Percentiles rank a stretch among this genome's conserved stretches.
phyloP scores from a whole-genome alignment of 2,888 invertebrate species.

The Cabera pusaria region DNA sequence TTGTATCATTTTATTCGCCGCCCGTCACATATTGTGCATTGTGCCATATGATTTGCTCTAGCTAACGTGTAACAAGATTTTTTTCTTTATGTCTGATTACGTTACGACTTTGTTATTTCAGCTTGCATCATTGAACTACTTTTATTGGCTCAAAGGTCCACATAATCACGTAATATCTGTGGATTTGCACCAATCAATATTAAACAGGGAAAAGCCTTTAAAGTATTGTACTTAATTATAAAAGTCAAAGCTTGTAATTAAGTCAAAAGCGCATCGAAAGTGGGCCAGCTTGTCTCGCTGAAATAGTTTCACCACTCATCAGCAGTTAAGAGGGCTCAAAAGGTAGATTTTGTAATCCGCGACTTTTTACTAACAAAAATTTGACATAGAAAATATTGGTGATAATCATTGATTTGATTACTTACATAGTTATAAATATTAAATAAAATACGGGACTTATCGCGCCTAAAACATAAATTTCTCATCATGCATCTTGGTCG shows the following conservation, averaged over 20 bases:
- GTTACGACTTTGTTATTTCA: slow-evolving; percentile 2
- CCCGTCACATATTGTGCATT: too few relatives aligned
- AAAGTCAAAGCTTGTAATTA: slow-evolving; percentile 43
- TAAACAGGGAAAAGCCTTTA: slow-evolving; percentile 15
- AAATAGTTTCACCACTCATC: slow-evolving; percentile 54
- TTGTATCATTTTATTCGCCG: too few relatives aligned
- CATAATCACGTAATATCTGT: slow-evolving; percentile 9
- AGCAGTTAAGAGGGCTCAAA: slow-evolving; percentile 38
- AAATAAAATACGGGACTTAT: too few relatives aligned
- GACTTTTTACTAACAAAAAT: too few relatives aligned
- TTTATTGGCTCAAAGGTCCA: slow-evolving; percentile 8
- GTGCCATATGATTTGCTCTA: too few relatives aligned
- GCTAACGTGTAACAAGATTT: neutral
- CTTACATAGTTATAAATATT: too few relatives aligned
- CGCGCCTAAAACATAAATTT: too few relatives aligned
- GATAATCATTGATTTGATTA: too few relatives aligned
- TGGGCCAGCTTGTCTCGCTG: slow-evolving; percentile 41
- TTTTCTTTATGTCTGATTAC: neutral
- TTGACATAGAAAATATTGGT: too few relatives aligned
- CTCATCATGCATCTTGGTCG: too few relatives aligned
- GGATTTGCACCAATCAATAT: slow-evolving; percentile 10
- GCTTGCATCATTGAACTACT: slow-evolving; percentile 13
- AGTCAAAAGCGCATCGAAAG: slow-evolving; percentile 45
- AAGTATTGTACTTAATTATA: slow-evolving; percentile 17
- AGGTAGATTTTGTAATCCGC: slow-evolving; percentile 9